Percentiles rank a stretch among this genome's conserved stretches.
phyloP scores from a whole-genome alignment of 1,140 invertebrate species.

The Myzus persicae region DNA sequence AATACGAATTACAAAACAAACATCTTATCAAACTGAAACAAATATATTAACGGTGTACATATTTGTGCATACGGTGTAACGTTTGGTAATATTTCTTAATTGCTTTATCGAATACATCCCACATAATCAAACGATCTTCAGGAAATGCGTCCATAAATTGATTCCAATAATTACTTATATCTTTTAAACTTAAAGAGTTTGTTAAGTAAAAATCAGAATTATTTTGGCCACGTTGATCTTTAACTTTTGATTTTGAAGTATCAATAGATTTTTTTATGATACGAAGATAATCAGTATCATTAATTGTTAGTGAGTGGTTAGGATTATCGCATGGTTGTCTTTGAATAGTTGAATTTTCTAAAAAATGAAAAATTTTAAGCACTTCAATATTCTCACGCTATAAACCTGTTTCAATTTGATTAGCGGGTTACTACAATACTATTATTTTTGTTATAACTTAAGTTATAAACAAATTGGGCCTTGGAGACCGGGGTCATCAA shows the following conservation, averaged over 20 bases:
- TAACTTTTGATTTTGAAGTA: background rate
- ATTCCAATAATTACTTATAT: constrained; percentile 68
- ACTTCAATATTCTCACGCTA: background rate
- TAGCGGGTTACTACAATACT: background rate
- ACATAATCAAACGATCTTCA: constrained; percentile 66
- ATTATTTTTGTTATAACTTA: background rate
- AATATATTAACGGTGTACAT: background rate
- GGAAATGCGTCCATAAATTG: constrained; percentile 66
- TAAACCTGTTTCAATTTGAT: background rate
- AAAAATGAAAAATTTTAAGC: background rate
- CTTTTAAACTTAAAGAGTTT: constrained; percentile 62
- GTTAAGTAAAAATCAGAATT: background rate
- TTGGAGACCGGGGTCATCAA: background rate
- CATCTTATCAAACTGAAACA: background rate
- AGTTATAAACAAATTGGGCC: no score
- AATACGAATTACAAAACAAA: background rate
- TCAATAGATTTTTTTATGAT: constrained; percentile 14
- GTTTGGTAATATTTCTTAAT: constrained; percentile 69
- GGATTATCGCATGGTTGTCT: background rate
- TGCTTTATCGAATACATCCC: constrained; percentile 68
- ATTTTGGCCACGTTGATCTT: background rate
- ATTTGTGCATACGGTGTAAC: constrained; percentile 63
- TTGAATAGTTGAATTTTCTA: background rate
- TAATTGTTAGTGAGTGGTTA: background rate
- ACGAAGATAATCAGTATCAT: background rate